Conservation (phyloP, 2,113 vertebrate species). For the Poicephalus gulielmi region DNA sequence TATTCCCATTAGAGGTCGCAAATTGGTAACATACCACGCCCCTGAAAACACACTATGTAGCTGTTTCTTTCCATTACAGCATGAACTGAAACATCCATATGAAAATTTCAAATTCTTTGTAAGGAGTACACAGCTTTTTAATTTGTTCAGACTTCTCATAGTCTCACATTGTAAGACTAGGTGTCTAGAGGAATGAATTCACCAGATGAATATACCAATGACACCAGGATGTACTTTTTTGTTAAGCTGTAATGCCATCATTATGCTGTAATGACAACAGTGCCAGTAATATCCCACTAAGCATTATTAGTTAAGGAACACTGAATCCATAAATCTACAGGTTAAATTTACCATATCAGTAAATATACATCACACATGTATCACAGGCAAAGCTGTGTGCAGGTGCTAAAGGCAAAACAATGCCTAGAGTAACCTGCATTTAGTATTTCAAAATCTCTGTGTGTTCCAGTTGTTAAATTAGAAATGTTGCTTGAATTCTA, state of each 20-base stretch:
- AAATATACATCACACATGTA: not conserved
- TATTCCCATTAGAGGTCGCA: not conserved
- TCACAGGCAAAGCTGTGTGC: not conserved
- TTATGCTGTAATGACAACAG: not conserved
- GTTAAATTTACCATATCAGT: not conserved
- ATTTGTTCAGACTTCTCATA: not conserved
- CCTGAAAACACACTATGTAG: not conserved
- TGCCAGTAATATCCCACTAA: not conserved
- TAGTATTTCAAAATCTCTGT: not conserved
- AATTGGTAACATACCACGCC: not conserved
- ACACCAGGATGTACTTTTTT: not conserved
- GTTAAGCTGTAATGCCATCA: not conserved
- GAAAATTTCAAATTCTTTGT: not conserved
- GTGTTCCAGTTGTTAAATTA: not conserved
- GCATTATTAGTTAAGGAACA: not conserved
- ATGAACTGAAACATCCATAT: not conserved
- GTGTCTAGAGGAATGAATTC: not conserved
- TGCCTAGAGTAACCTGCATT: not conserved
- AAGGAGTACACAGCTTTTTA: not conserved
- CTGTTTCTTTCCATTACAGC: not conserved
- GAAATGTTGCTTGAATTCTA: not conserved
- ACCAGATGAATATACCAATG: not conserved
- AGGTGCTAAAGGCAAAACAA: not conserved
- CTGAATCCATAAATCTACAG: not conserved
- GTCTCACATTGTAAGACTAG: not conserved